These are phyloP conservation scores for Thripadectes ignobilis DNA, from an alignment of 2,797 vertebrate species.

Conservation along the genomic window DNA sequence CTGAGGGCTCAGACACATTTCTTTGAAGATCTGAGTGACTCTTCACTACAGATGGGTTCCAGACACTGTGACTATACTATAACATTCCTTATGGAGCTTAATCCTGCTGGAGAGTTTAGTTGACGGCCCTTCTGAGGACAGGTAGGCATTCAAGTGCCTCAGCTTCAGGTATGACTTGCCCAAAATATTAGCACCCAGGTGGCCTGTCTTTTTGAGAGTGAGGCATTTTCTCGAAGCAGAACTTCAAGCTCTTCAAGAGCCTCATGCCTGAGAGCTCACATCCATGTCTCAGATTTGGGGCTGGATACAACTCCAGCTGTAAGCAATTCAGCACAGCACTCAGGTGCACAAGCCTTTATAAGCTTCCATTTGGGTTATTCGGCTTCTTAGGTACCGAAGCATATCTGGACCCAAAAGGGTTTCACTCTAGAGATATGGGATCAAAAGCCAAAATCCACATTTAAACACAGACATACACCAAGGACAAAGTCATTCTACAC, in stretches of 20 bases:
- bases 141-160: neutral
- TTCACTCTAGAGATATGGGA: neutral
- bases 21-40: neutral
- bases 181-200: neutral
- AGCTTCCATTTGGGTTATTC: neutral
- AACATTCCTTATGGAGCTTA: neutral
- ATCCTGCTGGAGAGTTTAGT: neutral
- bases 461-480: neutral
- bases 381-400: neutral
- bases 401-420: neutral
- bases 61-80: neutral
- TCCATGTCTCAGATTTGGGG: neutral
- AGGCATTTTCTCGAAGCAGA: neutral
- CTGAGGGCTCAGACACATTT: neutral
- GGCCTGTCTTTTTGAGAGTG: neutral
- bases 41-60: neutral
- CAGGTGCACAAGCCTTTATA: neutral
- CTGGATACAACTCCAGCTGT: neutral
- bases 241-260: neutral
- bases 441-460: neutral
- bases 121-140: neutral
- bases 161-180: neutral
- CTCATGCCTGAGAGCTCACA: neutral
- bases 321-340: neutral
- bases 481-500: neutral